Percentiles rank a stretch among this genome's conserved stretches.
These are phyloP conservation scores for Lasioglossum vierecki DNA, from an alignment of 2,888 invertebrate species.

Conservation along the genomic window DNA sequence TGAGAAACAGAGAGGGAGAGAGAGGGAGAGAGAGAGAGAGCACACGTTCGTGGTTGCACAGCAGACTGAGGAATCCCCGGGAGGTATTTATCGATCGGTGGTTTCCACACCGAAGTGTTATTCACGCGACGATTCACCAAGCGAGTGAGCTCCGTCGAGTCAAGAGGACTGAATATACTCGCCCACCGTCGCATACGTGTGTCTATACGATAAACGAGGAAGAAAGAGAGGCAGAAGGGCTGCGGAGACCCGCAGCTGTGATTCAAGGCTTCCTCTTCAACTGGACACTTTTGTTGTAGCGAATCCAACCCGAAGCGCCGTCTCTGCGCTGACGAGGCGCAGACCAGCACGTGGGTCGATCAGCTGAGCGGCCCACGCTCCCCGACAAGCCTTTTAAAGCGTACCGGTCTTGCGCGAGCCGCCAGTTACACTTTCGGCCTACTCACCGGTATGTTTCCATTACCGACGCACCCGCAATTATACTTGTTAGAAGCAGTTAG, in stretches of 20 bases:
- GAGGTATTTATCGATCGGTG: slow-evolving; percentile 59
- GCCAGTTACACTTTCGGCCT: not conserved
- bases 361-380: slow-evolving; percentile 35
- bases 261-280: slow-evolving; percentile 18
- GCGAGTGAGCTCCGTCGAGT: slow-evolving; percentile 16
- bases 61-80: slow-evolving; percentile 56
- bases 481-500: not conserved
- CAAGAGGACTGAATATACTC: not conserved
- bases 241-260: not conserved
- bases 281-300: slow-evolving; percentile 1
- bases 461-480: not conserved
- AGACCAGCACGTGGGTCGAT: slow-evolving; percentile 57
- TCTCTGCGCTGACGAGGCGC: slow-evolving; percentile 21
- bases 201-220: not conserved
- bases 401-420: not conserved
- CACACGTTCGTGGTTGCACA: slow-evolving; percentile 31
- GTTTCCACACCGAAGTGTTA: slow-evolving; percentile 3
- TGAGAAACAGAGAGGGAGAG: not conserved
- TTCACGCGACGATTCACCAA: slow-evolving; percentile 33
- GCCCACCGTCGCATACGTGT: not conserved
- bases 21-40: not conserved
- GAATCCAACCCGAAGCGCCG: slow-evolving; percentile 25
- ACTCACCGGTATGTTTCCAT: not conserved
- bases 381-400: slow-evolving; percentile 1
- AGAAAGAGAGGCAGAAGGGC: not conserved